phyloP scores from a whole-genome alignment of 2,113 vertebrate species.

The Anhinga anhinga region DNA sequence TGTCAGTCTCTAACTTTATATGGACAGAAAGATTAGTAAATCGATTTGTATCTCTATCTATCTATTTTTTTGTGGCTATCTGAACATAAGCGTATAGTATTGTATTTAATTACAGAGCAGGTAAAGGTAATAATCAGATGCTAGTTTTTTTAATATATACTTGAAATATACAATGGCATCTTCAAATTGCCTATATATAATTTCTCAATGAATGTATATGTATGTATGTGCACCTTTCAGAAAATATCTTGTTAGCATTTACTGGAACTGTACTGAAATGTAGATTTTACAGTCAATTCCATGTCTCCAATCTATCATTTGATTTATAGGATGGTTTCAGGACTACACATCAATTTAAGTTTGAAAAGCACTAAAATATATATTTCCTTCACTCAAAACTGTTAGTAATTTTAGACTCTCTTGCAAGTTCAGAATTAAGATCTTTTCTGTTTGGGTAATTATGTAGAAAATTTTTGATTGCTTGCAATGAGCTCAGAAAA shows the following conservation, averaged over 20 bases:
- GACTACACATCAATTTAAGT: background rate
- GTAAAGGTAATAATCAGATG: background rate
- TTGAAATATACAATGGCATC: background rate
- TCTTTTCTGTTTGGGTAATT: background rate
- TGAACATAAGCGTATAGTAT: background rate
- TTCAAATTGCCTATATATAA: background rate
- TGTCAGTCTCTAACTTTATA: background rate
- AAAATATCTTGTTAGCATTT: background rate
- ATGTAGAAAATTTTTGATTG: background rate
- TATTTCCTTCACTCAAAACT: background rate
- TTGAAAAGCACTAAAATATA: background rate
- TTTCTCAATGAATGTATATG: background rate
- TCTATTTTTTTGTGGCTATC: background rate
- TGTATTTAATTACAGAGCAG: background rate
- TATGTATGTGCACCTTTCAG: background rate
- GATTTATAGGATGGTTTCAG: background rate
- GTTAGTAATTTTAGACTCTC: background rate
- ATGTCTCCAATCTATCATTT: background rate
- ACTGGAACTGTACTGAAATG: background rate
- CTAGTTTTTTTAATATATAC: background rate
- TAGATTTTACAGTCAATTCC: background rate
- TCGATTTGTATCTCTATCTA: background rate
- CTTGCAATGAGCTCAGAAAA: background rate
- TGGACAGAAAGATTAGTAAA: background rate
- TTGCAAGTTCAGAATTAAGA: background rate